Evolutionary conservation across 1,140 invertebrate species (phyloP), one percentile per base, ranked within the genome.

Genomic region (Periplaneta americana): DNA sequence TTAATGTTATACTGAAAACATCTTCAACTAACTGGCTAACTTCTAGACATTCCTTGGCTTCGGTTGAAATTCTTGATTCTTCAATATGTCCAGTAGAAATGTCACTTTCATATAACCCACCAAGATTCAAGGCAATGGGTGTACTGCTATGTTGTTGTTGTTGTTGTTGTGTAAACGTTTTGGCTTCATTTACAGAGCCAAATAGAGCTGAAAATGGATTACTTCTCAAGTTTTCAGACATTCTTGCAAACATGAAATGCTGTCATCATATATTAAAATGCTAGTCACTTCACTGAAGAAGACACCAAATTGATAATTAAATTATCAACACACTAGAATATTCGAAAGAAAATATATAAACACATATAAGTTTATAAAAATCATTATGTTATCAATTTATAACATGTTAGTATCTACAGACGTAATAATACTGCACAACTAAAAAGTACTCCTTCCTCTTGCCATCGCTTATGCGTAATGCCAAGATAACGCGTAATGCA

Each of bases 1-100:
- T 90, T 76, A 95, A 86, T 0, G 93, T 94, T 79, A 95, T 90
- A 80, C 91, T 90, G 87, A 95, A 94, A 84, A 94, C 90, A 84
- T 91, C 88, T 85, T 93, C 91, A 48, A 94, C 87, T 34, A 93
- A 83, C 79, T 87, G 83, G 82, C 89, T 89, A 17, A 89, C 76
- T 83, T 86, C 83, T 74, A n/a, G 82, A 37, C 32, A 31, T 32
- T 74, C 28, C 22, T 36, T 83, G 39, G 34, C 75, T 76, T 76
- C 8, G 0, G 32, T 8, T 8, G 32, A 34, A 9, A 76, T 10
- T 18, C n/a, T 17, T 8, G 22, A 66, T 35, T 28, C 10, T 17
- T 28, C 39, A 13, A 31, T 15, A 32, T 80, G 3, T 57, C 8
- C 18, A 5, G 28, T 48, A 48, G 17, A 10, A 28, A 18, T 33